Percentiles rank a stretch among this genome's conserved stretches.
phyloP scores from a whole-genome alignment of 1,140 invertebrate species.

The Medauroidea extradentata region DNA sequence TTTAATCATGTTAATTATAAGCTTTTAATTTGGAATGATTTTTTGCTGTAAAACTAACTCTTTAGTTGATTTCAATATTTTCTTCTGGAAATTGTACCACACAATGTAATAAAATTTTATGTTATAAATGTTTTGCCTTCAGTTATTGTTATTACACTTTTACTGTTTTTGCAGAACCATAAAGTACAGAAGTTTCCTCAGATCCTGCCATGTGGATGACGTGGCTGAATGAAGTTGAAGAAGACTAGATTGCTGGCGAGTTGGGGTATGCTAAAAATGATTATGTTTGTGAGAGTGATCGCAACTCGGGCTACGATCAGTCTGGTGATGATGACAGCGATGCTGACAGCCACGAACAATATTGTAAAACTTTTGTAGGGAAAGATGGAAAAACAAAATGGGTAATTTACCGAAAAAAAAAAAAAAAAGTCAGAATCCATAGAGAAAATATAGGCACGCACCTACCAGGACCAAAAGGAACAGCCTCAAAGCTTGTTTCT shows the following conservation, averaged over 20 bases:
- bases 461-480: slow-evolving; percentile 17
- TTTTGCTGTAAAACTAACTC: too few species aligned
- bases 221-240: neutral
- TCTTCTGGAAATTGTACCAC: too few species aligned
- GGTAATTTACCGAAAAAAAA: neutral
- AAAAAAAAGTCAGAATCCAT: neutral
- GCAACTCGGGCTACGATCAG: neutral
- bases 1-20: too few species aligned
- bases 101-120: too few species aligned
- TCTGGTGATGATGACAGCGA: neutral
- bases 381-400: slow-evolving; percentile 6
- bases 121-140: too few species aligned
- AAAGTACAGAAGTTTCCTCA: neutral
- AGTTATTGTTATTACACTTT: neutral
- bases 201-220: neutral
- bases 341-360: neutral
- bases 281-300: neutral
- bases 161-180: neutral
- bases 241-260: neutral
- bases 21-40: too few species aligned
- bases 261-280: neutral
- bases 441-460: slow-evolving; percentile 12
- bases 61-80: too few species aligned
- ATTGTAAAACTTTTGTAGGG: neutral
- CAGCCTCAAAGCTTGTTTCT: slow-evolving; percentile 18